Evolutionary conservation across 1,140 invertebrate genomes (phyloP).

Genomic region (Spodoptera litura): DNA sequence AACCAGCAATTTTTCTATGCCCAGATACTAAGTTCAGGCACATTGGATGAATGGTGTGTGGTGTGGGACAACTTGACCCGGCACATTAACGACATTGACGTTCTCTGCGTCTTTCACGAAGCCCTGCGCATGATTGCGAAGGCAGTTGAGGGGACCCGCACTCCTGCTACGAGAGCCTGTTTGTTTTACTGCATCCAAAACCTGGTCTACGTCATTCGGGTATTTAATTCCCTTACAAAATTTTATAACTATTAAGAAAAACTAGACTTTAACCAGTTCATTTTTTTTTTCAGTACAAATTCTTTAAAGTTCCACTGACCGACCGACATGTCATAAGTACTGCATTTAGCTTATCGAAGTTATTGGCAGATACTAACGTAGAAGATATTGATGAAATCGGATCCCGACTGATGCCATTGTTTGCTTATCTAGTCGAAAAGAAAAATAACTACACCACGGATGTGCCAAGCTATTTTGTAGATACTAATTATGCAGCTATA

Average conservation of each 20-base stretch:
- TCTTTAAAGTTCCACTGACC: conserved; percentile 62
- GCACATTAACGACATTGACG: conserved; percentile 47
- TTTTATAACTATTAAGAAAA: neutral
- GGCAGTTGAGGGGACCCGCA: conserved; percentile 63
- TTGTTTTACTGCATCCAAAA: conserved; percentile 70
- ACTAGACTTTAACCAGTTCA: too few relatives aligned
- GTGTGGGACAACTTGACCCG: conserved; percentile 70
- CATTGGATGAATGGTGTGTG: conserved; percentile 68
- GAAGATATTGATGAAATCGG: conserved; percentile 55
- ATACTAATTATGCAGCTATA: conserved; percentile 55
- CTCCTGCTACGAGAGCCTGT: conserved; percentile 63
- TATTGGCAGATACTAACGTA: neutral
- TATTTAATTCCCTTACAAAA: conserved; percentile 49
- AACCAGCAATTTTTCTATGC: neutral
- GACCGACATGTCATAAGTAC: conserved; percentile 56
- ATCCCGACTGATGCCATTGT: conserved; percentile 64
- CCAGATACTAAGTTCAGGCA: conserved; percentile 66
- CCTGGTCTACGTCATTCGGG: conserved; percentile 66
- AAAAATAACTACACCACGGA: conserved; percentile 59
- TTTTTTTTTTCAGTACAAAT: conserved; percentile 72
- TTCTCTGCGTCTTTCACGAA: conserved; percentile 64
- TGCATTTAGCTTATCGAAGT: conserved; percentile 8
- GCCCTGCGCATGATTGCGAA: conserved; percentile 60
- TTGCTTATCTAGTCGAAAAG: conserved; percentile 68
- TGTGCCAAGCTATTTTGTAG: conserved; percentile 57